Evolutionary conservation across 2,797 vertebrate genomes (phyloP).

Genomic region (Betta splendens): DNA sequence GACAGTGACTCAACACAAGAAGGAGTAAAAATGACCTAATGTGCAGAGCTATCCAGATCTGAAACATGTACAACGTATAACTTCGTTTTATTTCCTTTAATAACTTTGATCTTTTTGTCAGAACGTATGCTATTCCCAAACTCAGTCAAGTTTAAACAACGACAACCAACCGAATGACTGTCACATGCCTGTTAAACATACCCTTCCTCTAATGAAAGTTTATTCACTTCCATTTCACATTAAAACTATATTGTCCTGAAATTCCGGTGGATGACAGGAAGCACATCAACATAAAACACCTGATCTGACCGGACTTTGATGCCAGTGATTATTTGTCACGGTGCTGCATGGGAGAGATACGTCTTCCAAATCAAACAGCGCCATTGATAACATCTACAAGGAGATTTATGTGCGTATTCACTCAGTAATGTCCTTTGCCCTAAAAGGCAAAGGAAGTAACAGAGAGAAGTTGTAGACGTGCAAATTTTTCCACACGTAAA

Average conservation of each 20-base stretch:
- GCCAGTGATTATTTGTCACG: neutral
- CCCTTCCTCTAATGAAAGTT: neutral
- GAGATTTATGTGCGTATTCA: neutral
- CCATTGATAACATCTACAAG: neutral
- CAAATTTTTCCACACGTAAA: neutral
- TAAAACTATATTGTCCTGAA: neutral
- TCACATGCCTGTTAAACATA: neutral
- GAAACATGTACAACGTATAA: neutral
- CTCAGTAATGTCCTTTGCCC: neutral
- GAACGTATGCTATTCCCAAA: neutral
- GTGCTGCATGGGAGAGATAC: neutral
- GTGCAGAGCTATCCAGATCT: neutral
- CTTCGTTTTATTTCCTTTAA: too few species aligned
- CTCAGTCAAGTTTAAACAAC: constrained; percentile 6
- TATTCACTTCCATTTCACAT: constrained; percentile 2
- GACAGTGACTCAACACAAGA: constrained; percentile 4
- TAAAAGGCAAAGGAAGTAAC: too few species aligned
- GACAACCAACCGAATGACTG: neutral
- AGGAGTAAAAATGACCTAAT: neutral
- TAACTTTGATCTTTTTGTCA: neutral
- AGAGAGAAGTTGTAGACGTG: neutral
- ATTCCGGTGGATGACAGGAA: neutral
- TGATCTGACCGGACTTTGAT: neutral
- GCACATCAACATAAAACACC: neutral
- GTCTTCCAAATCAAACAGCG: constrained; percentile 4